Base-by-base conservation (phyloP, 53 echinoderm and acorn worm species). In the Apostichopus leukothele region DNA sequence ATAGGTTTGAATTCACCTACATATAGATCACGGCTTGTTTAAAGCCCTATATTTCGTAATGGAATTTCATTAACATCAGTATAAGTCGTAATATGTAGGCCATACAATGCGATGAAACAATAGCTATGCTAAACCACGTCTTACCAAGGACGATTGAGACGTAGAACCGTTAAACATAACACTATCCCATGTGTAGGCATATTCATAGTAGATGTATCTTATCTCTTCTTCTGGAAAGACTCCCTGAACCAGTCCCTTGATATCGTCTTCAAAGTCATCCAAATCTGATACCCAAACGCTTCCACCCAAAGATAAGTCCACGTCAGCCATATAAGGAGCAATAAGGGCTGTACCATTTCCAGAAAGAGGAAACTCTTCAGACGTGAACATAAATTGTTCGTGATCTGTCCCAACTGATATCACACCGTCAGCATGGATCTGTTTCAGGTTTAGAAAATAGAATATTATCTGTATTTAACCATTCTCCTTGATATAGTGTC, bases 281-380 rank as follows among this genome's bases (percentile, higher is more conserved):
- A 13, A 63, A 63, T 63, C 3, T 63, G 7, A 60, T 27, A 11
- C 5, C 80, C 80, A 80, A 12, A 80, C 80, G 51, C 53, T 80
- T 12, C 80, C 80, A 14, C 13, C 5, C 5, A 50, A 14, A 80
- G 80, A 80, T n/a, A 80, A 51, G 53, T 80, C 80, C 13, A 80
- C 80, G 54, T 80, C 80, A 27, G 80, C 80, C 80, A 80, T 50
- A 53, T 51, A 80, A 13, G 80, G 80, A 52, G 80, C 80, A 53
- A 80, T 51, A 14, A 80, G 6, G 16, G 80, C 14, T 16, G 80
- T 52, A 50, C 80, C 80, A 51, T 18, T 51, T 53, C 80, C 80
- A 53, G 52, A 52, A 9, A 80, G 12, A 16, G 80, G 80, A 51
- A 80, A 80, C 12, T 11, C 1, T 6, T 80, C 53, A 6, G 12